These are phyloP conservation scores for Guaruba guarouba DNA, from an alignment of 2,113 vertebrate genomes.

Conservation along the genomic window DNA sequence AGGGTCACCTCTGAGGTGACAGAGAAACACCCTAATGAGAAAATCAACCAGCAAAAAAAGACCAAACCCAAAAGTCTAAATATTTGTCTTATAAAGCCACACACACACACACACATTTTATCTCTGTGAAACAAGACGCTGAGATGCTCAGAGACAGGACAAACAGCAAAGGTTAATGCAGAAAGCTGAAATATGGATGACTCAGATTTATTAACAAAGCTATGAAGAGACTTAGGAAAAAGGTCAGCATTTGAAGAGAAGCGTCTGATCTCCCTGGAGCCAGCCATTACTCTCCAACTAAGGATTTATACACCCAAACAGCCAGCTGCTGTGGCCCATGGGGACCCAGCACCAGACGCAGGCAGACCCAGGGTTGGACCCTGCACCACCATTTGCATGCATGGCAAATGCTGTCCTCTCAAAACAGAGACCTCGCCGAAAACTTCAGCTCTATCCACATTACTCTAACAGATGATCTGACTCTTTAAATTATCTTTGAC, in stretches of 20 bases:
- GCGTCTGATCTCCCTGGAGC: not conserved
- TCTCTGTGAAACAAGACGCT: not conserved
- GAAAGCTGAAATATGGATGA: constrained; percentile 15
- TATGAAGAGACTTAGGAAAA: not conserved
- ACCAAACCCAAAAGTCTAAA: not conserved
- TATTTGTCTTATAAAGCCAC: constrained; percentile 13
- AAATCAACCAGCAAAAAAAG: not conserved
- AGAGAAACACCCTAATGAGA: not conserved
- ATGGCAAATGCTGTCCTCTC: not conserved
- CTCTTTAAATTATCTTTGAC: not conserved
- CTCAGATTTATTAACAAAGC: constrained; percentile 35
- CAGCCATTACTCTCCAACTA: not conserved
- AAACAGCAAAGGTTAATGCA: not conserved
- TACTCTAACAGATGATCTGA: not conserved
- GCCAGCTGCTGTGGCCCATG: not conserved
- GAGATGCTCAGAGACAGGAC: not conserved
- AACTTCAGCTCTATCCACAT: not conserved
- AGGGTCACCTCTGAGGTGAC: rapidly evolving
- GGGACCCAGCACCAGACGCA: not conserved
- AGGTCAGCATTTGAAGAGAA: not conserved
- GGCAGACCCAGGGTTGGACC: not conserved
- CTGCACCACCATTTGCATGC: not conserved
- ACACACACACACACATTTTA: constrained; percentile 20
- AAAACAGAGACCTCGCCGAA: not conserved
- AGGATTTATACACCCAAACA: not conserved